Base-by-base conservation (phyloP, 2,797 vertebrate species). In the Anisognathus igniventris region DNA sequence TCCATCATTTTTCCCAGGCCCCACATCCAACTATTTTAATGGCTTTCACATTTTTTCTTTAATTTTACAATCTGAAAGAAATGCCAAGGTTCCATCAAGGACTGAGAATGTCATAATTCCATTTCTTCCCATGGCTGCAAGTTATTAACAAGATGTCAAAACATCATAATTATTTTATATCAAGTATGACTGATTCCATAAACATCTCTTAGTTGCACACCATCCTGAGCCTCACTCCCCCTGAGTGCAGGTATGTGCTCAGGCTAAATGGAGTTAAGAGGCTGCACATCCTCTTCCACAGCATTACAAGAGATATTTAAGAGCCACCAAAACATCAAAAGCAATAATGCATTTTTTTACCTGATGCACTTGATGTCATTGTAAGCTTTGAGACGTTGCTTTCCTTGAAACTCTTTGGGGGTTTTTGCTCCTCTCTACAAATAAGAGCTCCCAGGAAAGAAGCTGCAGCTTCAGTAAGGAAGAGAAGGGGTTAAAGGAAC, bases 61-160 rank as follows among this genome's bases (percentile, higher is more conserved):
- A 93, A 93, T 95, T 96, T 97, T 96, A 96, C 90, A 85, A 95
- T 86, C 96, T 60, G n/a, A 95, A 96, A 94, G 92, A 95, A 96
- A 96, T 39, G 84, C 94, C 96, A 96, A 92, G 95, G 91, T 91
- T 95, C 91, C 92, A 92, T 94, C 96, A 88, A 93, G 94, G 84
- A 96, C 90, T 67, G n/a, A 93, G 83, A 93, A 91, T 1, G 4
- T 58, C 16, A 2, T 68, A 86, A 95, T 83, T 95, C 89, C 84
- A 76, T 91, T 95, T 94, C 81, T 96, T 94, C 93, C 96, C 92
- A 83, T 90, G 92, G 96, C 68, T 96, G 84, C 56, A 77, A 92
- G 92, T 95, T 96, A 97, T 97, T 97, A 97, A 91, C 90, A 97
- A 96, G 96, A 95, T 93, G 94, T 96, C 96, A 97, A 97, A 97